phyloP scores from a whole-genome alignment of 2,113 vertebrate genomes.

The Athene noctua region DNA sequence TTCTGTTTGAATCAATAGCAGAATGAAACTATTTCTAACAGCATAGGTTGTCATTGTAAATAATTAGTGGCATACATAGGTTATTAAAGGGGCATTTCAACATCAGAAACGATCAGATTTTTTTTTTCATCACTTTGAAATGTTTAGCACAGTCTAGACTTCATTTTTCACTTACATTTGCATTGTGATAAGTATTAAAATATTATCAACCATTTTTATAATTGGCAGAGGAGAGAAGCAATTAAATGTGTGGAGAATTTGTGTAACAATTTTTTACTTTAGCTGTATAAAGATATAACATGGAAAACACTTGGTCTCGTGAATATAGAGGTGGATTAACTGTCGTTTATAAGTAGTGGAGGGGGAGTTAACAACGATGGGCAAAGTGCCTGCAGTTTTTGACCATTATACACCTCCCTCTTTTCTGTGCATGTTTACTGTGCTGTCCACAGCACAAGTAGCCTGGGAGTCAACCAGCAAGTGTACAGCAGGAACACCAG shows the following conservation, averaged over 20 bases:
- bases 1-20: neutral
- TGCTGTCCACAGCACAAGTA: neutral
- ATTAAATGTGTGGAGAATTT: neutral
- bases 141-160: neutral
- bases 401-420: neutral
- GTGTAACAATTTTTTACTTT: neutral
- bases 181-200: neutral
- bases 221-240: neutral
- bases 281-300: neutral
- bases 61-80: neutral
- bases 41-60: neutral
- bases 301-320: neutral
- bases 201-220: neutral
- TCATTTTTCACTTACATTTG: neutral
- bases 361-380: fast-evolving
- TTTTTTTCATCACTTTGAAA: neutral
- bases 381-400: neutral
- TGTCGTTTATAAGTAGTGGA: neutral
- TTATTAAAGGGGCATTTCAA: neutral
- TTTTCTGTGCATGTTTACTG: neutral
- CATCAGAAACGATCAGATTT: neutral
- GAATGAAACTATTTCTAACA: neutral
- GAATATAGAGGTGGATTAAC: neutral
- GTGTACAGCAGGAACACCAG: neutral
- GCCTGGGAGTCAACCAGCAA: fast-evolving